Evolutionary conservation across 1,140 invertebrate genomes (phyloP).

Genomic region (Achroia grisella): DNA sequence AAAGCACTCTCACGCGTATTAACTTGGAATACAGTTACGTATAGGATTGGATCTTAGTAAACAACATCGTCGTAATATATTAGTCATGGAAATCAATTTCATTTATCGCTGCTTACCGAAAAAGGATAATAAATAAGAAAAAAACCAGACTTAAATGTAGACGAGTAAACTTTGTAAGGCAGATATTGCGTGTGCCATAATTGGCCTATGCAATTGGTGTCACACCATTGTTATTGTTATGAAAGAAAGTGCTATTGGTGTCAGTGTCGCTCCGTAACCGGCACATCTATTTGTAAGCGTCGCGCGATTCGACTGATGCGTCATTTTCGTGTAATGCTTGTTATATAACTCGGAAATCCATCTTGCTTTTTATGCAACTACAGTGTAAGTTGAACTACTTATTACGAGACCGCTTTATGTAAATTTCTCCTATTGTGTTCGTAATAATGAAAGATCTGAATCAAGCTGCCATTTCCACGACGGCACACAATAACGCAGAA

Average conservation of each 20-base stretch:
- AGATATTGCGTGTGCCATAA: too few relatives aligned
- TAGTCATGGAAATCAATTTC: not conserved
- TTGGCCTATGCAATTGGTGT: constrained; percentile 12
- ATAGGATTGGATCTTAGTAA: not conserved
- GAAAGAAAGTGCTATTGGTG: constrained; percentile 54
- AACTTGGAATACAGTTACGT: constrained; percentile 8
- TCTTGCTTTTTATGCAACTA: constrained; percentile 54
- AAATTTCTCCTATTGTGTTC: constrained; percentile 15
- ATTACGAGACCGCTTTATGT: constrained; percentile 11
- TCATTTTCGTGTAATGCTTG: constrained; percentile 50
- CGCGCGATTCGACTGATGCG: constrained; percentile 41
- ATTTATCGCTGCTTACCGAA: too few relatives aligned
- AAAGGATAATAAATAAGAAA: too few relatives aligned
- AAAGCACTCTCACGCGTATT: constrained; percentile 47
- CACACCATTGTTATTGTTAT: constrained; percentile 45
- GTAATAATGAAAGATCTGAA: constrained; percentile 5
- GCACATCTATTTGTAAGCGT: constrained; percentile 41
- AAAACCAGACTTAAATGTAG: too few relatives aligned
- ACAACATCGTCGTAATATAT: not conserved
- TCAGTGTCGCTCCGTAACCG: constrained; percentile 56
- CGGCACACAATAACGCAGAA: constrained; percentile 7
- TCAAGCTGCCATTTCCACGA: constrained; percentile 4
- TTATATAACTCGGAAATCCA: constrained; percentile 51
- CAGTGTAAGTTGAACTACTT: constrained; percentile 13
- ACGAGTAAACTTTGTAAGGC: too few relatives aligned